Evolutionary conservation across 2,113 vertebrate species (phyloP).

Genomic region (Gallinago undulata): DNA sequence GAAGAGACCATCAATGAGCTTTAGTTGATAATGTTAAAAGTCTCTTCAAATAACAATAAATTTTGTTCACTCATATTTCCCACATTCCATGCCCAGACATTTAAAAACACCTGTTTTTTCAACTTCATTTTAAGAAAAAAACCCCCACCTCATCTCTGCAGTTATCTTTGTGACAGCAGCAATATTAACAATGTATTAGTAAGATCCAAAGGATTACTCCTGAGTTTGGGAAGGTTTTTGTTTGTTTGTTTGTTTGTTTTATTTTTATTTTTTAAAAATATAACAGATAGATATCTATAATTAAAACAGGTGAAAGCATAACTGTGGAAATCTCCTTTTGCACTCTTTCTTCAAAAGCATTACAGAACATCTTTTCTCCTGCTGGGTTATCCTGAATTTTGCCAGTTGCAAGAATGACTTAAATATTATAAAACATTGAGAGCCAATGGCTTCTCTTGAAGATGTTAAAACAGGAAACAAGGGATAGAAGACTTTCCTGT

Average conservation of each 20-base stretch:
- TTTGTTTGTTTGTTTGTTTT: neutral
- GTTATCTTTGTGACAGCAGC: slow-evolving; percentile 12
- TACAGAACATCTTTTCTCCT: neutral
- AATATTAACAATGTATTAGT: neutral
- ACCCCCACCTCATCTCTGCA: fast-evolving
- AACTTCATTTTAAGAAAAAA: neutral
- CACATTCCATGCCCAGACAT: neutral
- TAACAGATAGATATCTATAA: neutral
- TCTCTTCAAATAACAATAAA: slow-evolving; percentile 34
- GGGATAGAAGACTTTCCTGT: neutral
- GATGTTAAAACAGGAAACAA: neutral
- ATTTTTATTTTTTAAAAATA: neutral
- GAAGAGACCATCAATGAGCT: neutral
- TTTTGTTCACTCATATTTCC: neutral
- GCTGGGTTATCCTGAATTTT: neutral
- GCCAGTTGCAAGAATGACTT: neutral
- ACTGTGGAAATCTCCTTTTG: neutral
- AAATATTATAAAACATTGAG: neutral
- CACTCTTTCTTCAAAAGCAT: neutral
- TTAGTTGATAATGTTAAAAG: slow-evolving; percentile 44
- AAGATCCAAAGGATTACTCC: neutral
- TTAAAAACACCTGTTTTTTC: slow-evolving; percentile 33
- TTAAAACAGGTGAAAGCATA: neutral
- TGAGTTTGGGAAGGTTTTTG: neutral
- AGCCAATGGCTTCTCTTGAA: neutral